Conservation (phyloP, 2,888 invertebrate species). For the Stegana nigrithorax region DNA sequence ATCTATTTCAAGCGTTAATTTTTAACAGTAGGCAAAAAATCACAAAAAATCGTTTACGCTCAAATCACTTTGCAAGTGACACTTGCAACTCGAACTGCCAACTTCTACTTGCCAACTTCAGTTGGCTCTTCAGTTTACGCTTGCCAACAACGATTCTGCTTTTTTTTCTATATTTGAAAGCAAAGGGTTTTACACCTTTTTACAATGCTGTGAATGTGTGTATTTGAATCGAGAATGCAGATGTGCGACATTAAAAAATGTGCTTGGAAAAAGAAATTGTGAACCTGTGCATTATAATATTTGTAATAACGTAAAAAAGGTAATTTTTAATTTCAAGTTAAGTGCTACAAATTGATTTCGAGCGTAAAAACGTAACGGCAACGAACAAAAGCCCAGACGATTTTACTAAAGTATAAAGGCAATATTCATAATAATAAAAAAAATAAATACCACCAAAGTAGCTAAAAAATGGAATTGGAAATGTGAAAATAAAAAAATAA, state of each 20-base stretch:
- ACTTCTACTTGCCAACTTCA: conserved; percentile 26
- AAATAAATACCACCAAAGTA: conserved; percentile 21
- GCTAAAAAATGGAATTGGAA: too few species aligned
- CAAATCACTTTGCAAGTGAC: conserved; percentile 60
- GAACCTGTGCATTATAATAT: conserved; percentile 36
- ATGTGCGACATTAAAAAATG: conserved; percentile 41
- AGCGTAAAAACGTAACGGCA: conserved; percentile 35
- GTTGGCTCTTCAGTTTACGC: conserved; percentile 5
- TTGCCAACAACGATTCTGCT: too few species aligned
- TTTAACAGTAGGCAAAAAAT: conserved; percentile 38
- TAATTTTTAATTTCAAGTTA: conserved; percentile 47
- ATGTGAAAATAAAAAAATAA: too few species aligned
- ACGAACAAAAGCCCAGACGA: background rate
- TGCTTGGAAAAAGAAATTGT: conserved; percentile 25
- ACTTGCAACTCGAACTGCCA: conserved; percentile 32
- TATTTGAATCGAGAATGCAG: conserved; percentile 51
- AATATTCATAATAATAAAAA: too few species aligned
- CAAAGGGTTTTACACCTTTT: conserved; percentile 39
- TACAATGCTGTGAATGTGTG: conserved; percentile 30
- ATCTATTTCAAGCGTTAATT: conserved; percentile 55
- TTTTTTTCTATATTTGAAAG: background rate
- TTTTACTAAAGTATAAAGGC: too few species aligned
- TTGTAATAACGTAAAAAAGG: conserved; percentile 48
- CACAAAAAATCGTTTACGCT: conserved; percentile 48
- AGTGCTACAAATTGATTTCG: conserved; percentile 57